Conservation (phyloP, 2,888 invertebrate genomes). For the Chloromyia formosa region DNA sequence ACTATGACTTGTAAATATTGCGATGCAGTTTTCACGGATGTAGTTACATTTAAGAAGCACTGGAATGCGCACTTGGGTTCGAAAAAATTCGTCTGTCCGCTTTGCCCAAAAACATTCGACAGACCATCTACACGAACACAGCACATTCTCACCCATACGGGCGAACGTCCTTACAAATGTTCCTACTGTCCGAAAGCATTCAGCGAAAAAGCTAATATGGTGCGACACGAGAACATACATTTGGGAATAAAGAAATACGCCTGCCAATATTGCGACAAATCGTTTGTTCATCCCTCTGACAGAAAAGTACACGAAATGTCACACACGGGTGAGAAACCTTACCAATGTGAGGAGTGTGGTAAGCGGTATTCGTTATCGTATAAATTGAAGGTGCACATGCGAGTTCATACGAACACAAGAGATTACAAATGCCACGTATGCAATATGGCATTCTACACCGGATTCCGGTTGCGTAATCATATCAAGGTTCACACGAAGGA, state of each 20-base stretch:
- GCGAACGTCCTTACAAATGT: constrained; percentile 47
- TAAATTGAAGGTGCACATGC: constrained; percentile 48
- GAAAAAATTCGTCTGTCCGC: neutral
- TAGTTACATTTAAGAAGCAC: neutral
- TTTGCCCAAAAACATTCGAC: constrained; percentile 11
- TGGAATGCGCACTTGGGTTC: neutral
- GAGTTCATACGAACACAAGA: constrained; percentile 48
- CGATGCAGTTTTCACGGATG: no score
- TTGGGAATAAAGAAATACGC: constrained; percentile 45
- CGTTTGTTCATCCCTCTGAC: constrained; percentile 49
- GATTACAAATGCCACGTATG: constrained; percentile 50
- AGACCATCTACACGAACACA: neutral
- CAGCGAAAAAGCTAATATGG: constrained; percentile 46
- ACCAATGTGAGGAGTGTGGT: constrained; percentile 50
- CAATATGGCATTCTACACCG: constrained; percentile 53
- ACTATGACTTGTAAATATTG: no score
- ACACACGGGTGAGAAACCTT: constrained; percentile 52
- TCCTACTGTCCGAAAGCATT: constrained; percentile 50
- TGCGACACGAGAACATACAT: constrained; percentile 49
- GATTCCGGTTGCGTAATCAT: constrained; percentile 56
- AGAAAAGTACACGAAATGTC: constrained; percentile 47
- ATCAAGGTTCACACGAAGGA: constrained; percentile 58
- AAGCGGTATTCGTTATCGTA: constrained; percentile 44
- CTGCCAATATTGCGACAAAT: constrained; percentile 50
- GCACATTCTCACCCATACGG: constrained; percentile 30